Conservation (phyloP, 2,888 invertebrate genomes). For the Tipula unca region DNA sequence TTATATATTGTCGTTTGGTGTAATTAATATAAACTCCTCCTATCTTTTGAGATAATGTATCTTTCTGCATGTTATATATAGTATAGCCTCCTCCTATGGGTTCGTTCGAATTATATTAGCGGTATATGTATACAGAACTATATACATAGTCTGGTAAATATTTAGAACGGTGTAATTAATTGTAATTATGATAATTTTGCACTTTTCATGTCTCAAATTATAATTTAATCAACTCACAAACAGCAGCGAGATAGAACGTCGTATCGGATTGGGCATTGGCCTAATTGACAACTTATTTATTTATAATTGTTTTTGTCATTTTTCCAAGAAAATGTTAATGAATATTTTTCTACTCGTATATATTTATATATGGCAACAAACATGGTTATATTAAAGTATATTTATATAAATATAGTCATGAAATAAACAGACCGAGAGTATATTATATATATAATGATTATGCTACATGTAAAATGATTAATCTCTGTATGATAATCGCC, state of each 20-base stretch:
- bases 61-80: not conserved
- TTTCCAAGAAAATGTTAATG: not conserved
- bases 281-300: not conserved
- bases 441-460: not conserved
- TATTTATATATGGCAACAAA: not conserved
- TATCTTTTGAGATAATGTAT: not conserved
- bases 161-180: not conserved
- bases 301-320: not conserved
- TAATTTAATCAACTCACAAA: not conserved
- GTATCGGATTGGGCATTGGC: not conserved
- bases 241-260: not conserved
- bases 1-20: not conserved
- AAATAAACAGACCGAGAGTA: not conserved
- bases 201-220: not conserved
- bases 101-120: not conserved
- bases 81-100: not conserved
- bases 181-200: not conserved
- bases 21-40: not conserved
- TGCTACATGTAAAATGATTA: constrained; percentile 8
- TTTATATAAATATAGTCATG: not conserved
- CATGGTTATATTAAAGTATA: too few relatives aligned
- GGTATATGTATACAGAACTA: not conserved
- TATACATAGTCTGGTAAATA: not conserved
- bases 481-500: not conserved
- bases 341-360: not conserved